Base-by-base conservation (phyloP, 2,797 vertebrate species). In the Semaprochilodus insignis region DNA sequence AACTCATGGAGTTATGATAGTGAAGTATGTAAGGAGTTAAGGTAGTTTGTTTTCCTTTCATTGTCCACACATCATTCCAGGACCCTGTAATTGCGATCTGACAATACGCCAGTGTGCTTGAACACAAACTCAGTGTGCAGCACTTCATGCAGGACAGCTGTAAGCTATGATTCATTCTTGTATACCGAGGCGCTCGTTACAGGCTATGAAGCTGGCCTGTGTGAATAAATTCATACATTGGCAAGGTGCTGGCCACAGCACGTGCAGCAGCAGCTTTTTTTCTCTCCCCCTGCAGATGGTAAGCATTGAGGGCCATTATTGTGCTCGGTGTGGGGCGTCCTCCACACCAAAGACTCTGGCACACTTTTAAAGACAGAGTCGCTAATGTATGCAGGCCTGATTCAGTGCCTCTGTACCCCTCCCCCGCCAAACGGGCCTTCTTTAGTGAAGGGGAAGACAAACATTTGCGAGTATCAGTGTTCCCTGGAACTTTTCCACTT, bases 341-440 rank as follows among this genome's bases (percentile, higher is more conserved):
- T 93, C 92, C 88, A 90, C 89, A 88, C 86, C 93, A 91, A 94
- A 95, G 92, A 93, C 93, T 93, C 91, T 95, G 94, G 94, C 94
- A 95, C 93, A 95, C 94, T 95, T 95, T 94, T 94, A 94, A 95
- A 95, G 93, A 93, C 92, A 92, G 91, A 90, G 89, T 89, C 90
- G 89, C 85, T 94, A 95, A 95, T 95, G 90, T 95, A 95, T 95
- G 93, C 94, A 94, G 90, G 91, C 86, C 91, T 88, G 91, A 94
- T 92, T 93, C 91, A 92, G 91, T 92, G 90, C 91, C 90, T 93
- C 92, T 93, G 91, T 92, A 90, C 85, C 84, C 80, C 88, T 79
- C 69, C 92, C 92, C 90, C 89, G 93, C 90, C 88, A 88, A 89
- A 31, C 21, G 81, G 65, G 81, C 78, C 87, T 83, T 83, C 89